These are phyloP conservation scores for Frankliniella intonsa DNA, from an alignment of 2,888 invertebrate species.

Conservation along the genomic window DNA sequence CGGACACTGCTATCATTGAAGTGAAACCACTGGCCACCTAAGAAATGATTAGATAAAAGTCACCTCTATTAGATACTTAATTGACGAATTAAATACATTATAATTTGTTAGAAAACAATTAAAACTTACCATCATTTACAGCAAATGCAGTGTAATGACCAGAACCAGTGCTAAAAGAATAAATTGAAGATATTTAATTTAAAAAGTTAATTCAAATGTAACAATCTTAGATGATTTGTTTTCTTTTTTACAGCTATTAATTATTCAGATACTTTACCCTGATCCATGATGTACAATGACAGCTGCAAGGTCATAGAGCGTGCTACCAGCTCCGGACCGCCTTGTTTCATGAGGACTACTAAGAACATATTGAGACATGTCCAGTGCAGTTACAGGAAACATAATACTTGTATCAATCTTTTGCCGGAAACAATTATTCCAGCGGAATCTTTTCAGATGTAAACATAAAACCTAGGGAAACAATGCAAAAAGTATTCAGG, in stretches of 20 bases:
- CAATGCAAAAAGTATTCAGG: slow-evolving; percentile 26
- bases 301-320: slow-evolving; percentile 73
- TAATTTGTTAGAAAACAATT: neutral
- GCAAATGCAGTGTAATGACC: slow-evolving; percentile 85
- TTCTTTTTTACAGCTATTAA: neutral
- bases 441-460: slow-evolving; percentile 77
- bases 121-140: slow-evolving; percentile 57
- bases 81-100: neutral
- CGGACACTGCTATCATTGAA: slow-evolving; percentile 83
- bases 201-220: neutral
- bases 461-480: slow-evolving; percentile 63
- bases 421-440: slow-evolving; percentile 72
- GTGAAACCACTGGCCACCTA: slow-evolving; percentile 69
- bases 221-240: neutral
- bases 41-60: slow-evolving; percentile 35
- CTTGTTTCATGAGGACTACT: slow-evolving; percentile 62
- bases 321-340: slow-evolving; percentile 57
- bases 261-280: slow-evolving; percentile 52
- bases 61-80: neutral
- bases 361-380: slow-evolving; percentile 72
- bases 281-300: slow-evolving; percentile 78
- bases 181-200: neutral
- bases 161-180: slow-evolving; percentile 63
- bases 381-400: slow-evolving; percentile 69
- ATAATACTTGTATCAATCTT: slow-evolving; percentile 74